Conservation (phyloP, 2,888 invertebrate genomes). For the Lordiphosa fenestrarum region DNA sequence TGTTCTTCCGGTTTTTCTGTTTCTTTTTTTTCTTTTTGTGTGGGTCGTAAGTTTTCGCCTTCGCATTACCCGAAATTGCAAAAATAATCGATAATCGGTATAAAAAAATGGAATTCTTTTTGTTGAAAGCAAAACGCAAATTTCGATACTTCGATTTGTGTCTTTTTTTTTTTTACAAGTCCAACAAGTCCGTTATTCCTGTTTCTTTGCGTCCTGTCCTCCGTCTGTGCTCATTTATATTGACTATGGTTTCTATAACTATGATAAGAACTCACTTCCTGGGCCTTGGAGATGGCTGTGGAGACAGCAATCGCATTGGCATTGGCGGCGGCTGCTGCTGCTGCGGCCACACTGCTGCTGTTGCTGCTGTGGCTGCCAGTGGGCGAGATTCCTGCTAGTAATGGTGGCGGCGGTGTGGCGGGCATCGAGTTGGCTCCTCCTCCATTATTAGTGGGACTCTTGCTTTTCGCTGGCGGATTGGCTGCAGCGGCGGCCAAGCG, state of each 20-base stretch:
- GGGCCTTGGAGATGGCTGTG: slow-evolving; percentile 80
- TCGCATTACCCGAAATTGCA: slow-evolving; percentile 64
- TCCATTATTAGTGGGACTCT: slow-evolving; percentile 55
- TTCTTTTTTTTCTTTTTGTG: slow-evolving; percentile 5
- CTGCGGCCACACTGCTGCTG: slow-evolving; percentile 39
- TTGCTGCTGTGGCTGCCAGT: slow-evolving; percentile 45
- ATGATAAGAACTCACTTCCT: slow-evolving; percentile 80
- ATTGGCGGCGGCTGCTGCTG: slow-evolving; percentile 40
- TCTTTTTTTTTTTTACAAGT: slow-evolving; percentile 59
- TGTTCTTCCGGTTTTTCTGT: slow-evolving; percentile 33
- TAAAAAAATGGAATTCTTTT: slow-evolving; percentile 66
- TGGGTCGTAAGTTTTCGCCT: slow-evolving; percentile 13
- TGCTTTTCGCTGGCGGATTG: slow-evolving; percentile 31
- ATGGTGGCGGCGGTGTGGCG: slow-evolving; percentile 59
- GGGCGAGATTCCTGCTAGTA: slow-evolving; percentile 67
- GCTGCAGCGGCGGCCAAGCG: slow-evolving; percentile 76
- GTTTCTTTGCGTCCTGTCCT: slow-evolving; percentile 19
- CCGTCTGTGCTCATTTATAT: slow-evolving; percentile 69
- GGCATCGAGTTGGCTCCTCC: slow-evolving; percentile 76
- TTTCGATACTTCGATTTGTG: slow-evolving; percentile 11
- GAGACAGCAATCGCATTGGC: slow-evolving; percentile 81
- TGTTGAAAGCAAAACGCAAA: slow-evolving; percentile 53
- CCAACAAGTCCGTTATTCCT: slow-evolving; percentile 8
- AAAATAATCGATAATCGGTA: slow-evolving; percentile 41
- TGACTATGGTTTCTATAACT: slow-evolving; percentile 80